phyloP scores from a whole-genome alignment of 2,888 invertebrate genomes.

The Drosophila pseudotakahashii region DNA sequence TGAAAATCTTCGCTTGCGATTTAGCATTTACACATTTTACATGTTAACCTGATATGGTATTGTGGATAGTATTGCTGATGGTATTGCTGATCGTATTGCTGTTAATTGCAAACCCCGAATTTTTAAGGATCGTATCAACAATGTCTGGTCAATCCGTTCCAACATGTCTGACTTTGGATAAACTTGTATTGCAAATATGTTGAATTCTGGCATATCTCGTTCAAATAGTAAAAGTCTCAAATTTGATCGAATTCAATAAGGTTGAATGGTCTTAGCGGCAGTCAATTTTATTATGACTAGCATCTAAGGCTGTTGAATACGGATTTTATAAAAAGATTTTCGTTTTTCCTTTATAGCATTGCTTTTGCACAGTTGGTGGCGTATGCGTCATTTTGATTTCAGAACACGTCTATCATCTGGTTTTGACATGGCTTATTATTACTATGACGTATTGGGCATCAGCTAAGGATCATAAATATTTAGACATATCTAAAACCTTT shows the following conservation, averaged over 20 bases:
- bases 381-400: conserved; percentile 54
- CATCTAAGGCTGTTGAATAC: background rate
- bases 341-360: conserved; percentile 5
- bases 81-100: too few relatives aligned
- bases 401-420: conserved; percentile 4
- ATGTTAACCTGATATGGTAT: too few relatives aligned
- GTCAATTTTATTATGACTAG: background rate
- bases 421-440: conserved; percentile 3
- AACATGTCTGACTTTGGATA: conserved; percentile 1
- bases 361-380: conserved; percentile 62
- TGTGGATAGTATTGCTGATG: too few relatives aligned
- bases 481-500: background rate
- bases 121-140: background rate
- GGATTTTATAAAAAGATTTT: conserved; percentile 9
- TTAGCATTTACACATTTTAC: background rate
- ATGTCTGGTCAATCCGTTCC: background rate
- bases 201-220: background rate
- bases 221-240: background rate
- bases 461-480: background rate
- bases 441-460: conserved; percentile 39
- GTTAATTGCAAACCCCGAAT: too few relatives aligned
- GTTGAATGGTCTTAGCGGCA: background rate
- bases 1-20: conserved; percentile 37
- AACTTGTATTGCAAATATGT: background rate
- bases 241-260: background rate